phyloP scores from a whole-genome alignment of 2,888 invertebrate species.

The Incurvaria masculella region DNA sequence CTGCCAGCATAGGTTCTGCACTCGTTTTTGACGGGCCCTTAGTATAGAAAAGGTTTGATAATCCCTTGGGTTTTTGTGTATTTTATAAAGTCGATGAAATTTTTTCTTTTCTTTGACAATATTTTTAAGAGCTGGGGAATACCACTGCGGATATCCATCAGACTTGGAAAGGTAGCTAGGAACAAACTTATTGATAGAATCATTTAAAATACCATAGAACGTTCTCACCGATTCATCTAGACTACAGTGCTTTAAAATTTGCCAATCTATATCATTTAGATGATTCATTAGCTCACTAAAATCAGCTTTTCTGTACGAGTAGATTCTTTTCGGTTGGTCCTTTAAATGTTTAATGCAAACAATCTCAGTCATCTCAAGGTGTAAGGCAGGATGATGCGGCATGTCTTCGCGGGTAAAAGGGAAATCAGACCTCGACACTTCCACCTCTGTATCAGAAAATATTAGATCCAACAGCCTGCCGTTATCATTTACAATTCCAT shows the following conservation, averaged over 20 bases:
- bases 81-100: constrained; percentile 2
- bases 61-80: neutral
- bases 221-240: neutral
- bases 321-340: neutral
- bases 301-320: neutral
- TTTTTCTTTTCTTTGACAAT: constrained; percentile 2
- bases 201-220: neutral
- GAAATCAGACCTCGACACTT: neutral
- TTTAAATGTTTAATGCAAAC: neutral
- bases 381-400: constrained; percentile 2
- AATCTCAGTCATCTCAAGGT: neutral
- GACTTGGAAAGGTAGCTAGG: neutral
- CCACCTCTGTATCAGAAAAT: neutral
- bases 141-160: constrained; percentile 1
- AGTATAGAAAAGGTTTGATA: neutral
- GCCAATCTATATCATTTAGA: neutral
- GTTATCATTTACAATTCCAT: neutral
- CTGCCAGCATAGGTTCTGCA: neutral
- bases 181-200: neutral
- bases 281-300: neutral
- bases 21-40: neutral
- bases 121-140: constrained; percentile 1
- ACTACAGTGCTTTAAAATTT: neutral
- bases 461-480: neutral
- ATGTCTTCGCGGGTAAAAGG: constrained; percentile 3